Evolutionary conservation across 2,113 vertebrate species (phyloP), one percentile per base, ranked within the genome.

Genomic region (Ictalurus punctatus): DNA sequence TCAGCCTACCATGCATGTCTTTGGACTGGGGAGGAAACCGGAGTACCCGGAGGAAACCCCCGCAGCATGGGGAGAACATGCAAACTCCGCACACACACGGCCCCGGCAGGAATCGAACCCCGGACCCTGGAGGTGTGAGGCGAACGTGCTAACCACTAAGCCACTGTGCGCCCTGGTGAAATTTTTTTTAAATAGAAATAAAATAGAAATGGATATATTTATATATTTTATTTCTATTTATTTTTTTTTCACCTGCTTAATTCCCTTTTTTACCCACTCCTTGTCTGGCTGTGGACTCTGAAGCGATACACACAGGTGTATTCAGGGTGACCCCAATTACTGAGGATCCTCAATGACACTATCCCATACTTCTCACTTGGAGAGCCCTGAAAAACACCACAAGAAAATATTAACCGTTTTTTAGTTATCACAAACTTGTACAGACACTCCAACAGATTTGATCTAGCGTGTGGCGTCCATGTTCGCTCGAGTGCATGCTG

Each of bases 241-340:
- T 2, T 63, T 25, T 25, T 25, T 63, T 61, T 30, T 69, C 19
- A 17, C 19, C 61, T 63, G 21, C 61, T 63, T 25, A 25, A 23
- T 73, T 37, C 21, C 6, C 0, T 73, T 44, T 23, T 65, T 65
- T 27, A 78, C 40, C 10, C 4, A 2, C 23, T 27, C 4, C 25
- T 27, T 23, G 73, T 37, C 19, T 44, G 37, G 73, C 69, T 71
- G 37, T 74, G 71, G 71, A 74, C 5, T 44, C 74, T 78, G 74
- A 78, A 78, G 44, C 73, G 73, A 76, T 76, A 76, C 17, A 78
- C 44, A 78, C 87, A 88, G 81, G 87, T 84, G 40, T 84, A 84
- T 40, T 88, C 87, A 63, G 67, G 54, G 40, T 88, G 79, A 83
- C 87, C 87, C 87, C 87, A 83, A 81, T 74, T 88, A 71, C 87